phyloP scores from a whole-genome alignment of 2,888 invertebrate genomes.

The Archips xylosteana region DNA sequence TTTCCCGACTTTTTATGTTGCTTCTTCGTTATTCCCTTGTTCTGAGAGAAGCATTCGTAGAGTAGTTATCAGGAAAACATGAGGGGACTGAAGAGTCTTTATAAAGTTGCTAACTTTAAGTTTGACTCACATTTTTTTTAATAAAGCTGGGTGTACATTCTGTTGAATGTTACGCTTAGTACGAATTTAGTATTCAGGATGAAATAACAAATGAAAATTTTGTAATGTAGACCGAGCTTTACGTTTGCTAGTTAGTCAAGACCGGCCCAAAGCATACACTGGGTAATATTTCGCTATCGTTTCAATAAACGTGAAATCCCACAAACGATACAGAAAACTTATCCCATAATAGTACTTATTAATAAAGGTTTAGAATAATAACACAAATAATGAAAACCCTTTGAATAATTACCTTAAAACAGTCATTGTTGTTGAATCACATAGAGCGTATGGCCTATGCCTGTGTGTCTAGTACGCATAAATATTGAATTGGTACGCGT shows the following conservation, averaged over 20 bases:
- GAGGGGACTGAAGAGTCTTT: not conserved
- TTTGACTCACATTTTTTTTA: not conserved
- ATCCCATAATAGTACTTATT: slow-evolving; percentile 34
- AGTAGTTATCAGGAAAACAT: not conserved
- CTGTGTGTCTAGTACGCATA: not conserved
- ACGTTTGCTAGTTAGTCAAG: not conserved
- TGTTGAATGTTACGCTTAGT: no score
- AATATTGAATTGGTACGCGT: not conserved
- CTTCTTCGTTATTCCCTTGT: not conserved
- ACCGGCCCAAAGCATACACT: not conserved
- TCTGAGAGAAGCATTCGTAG: no score
- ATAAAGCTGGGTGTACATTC: not conserved
- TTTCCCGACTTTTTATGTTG: not conserved
- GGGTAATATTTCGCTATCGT: slow-evolving; percentile 13
- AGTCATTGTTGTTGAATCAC: not conserved
- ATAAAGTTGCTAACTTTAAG: not conserved
- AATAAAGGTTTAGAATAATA: slow-evolving; percentile 27
- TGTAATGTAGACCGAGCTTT: not conserved
- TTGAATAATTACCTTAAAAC: not conserved
- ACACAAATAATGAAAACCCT: not conserved
- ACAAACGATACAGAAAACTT: slow-evolving; percentile 26
- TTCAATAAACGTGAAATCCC: slow-evolving; percentile 23
- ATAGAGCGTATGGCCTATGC: not conserved
- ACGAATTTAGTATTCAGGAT: no score
- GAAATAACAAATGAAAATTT: not conserved